A percentile compares a stretch with the other conserved stretches of the same genome.
Conservation (phyloP, 2,797 vertebrate genomes). For the Psittacula echo region DNA sequence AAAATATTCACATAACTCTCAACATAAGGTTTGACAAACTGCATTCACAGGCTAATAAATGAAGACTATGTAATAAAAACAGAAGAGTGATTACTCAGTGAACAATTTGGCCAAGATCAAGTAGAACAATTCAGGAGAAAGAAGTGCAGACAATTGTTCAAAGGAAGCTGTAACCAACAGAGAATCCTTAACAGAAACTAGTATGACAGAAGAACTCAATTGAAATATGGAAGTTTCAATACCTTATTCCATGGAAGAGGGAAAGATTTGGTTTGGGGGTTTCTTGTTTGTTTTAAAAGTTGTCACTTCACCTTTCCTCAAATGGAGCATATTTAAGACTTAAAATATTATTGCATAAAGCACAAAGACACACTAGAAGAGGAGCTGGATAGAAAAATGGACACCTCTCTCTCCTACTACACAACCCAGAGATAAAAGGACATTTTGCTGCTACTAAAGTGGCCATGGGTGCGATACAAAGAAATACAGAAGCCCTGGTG, state of each 20-base stretch:
- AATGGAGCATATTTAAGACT: not conserved
- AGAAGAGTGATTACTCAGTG: not conserved
- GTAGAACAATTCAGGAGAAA: not conserved
- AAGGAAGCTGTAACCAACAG: not conserved
- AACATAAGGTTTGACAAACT: not conserved
- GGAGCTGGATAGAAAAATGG: not conserved
- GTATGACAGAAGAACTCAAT: not conserved
- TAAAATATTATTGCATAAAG: not conserved
- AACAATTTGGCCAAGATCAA: not conserved
- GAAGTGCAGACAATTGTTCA: not conserved
- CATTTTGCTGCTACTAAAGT: not conserved
- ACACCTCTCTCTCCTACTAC: not conserved
- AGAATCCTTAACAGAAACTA: not conserved
- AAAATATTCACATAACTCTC: not conserved
- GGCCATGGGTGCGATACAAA: not conserved
- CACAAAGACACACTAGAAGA: not conserved
- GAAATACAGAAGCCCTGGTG: not conserved
- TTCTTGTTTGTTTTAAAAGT: not conserved
- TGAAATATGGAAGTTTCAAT: not conserved
- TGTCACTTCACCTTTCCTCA: not conserved
- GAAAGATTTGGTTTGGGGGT: not conserved
- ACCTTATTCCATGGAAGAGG: not conserved
- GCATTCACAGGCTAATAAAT: not conserved
- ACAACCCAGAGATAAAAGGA: not conserved
- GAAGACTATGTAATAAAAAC: not conserved